Base-by-base conservation (phyloP, 2,113 vertebrate genomes). In the Phocoena phocoena region DNA sequence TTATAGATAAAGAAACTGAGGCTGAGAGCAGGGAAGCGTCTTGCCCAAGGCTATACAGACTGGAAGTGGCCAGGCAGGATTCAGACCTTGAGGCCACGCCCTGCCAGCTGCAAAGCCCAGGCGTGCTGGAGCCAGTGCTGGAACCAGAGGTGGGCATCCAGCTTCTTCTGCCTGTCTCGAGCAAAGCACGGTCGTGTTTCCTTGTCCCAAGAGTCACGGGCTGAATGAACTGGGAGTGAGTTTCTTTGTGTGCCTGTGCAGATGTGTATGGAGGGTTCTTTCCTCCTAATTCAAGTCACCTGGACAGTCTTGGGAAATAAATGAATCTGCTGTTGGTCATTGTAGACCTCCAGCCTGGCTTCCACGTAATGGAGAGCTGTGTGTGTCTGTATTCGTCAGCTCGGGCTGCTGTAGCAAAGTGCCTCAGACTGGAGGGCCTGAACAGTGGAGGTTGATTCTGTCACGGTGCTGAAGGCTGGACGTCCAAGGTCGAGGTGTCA, bases 331-430 rank as follows among this genome's bases (percentile, higher is more conserved):
- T 28, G n/a, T 41, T 1, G 41, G 31, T 33, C 21, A n/a, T 20
- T 14, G 33, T 73, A 58, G 84, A 25, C 8, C 8, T 28, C 14
- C 1, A 6, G 28, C 8, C 23, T 60, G 62, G 21, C 71, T 28
- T 68, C 44, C 20, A 15, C 7, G 26, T 63, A 13, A 4, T 0
- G 2, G 26, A 41, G 17, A 13, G 80, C 3, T 0, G 7, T 14
- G 55, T 14, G 13, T 6, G 3, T 28, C n/a, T 53, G 13, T 38
- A 3, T 25, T 5, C 0, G 1, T 85, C 33, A 50, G 20, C 6
- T 63, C 3, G 20, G 33, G 38, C 63, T 62, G 50, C 47, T 20
- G 13, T 20, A 14, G 31, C 38, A 9, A 20, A 90, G 65, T 20
- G 53, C 53, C 62, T 31, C 7, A 23, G 79, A 14, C 21, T 1